Evolutionary conservation across 2,797 vertebrate species (phyloP).

Genomic region (Bradypodion ventrale): DNA sequence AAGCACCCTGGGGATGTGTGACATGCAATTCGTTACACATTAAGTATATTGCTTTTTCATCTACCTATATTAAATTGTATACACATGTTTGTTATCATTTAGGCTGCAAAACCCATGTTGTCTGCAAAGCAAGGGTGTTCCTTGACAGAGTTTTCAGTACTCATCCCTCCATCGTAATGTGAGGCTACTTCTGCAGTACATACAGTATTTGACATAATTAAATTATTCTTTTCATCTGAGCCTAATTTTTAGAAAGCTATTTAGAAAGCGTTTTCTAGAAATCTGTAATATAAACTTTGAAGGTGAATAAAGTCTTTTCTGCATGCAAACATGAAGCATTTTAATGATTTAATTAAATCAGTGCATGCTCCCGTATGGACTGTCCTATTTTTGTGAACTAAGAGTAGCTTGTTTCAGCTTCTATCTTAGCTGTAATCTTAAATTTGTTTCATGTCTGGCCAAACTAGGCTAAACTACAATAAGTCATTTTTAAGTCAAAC

Average conservation of each 20-base stretch:
- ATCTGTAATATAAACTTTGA: slow-evolving; percentile 9
- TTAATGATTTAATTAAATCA: slow-evolving; percentile 25
- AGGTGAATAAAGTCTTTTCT: slow-evolving; percentile 1
- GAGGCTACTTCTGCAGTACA: slow-evolving; percentile 38
- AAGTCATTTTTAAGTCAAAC: slow-evolving; percentile 9
- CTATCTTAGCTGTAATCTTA: slow-evolving; percentile 28
- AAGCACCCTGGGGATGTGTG: not conserved
- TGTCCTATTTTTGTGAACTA: slow-evolving; percentile 10
- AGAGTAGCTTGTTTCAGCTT: slow-evolving; percentile 18
- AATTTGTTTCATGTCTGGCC: slow-evolving; percentile 23
- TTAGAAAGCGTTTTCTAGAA: slow-evolving; percentile 5
- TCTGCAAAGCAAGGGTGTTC: not conserved
- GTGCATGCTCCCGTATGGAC: not conserved
- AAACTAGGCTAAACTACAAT: slow-evolving; percentile 10
- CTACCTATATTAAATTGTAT: not conserved
- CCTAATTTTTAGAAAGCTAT: slow-evolving; percentile 50
- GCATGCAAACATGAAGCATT: not conserved
- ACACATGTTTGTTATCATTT: slow-evolving; percentile 21
- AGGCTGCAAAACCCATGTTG: slow-evolving; percentile 8
- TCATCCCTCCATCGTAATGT: slow-evolving; percentile 1
- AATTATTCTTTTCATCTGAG: slow-evolving; percentile 46
- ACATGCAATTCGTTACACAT: not conserved
- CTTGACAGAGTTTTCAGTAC: slow-evolving; percentile 43
- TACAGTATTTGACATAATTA: slow-evolving; percentile 43
- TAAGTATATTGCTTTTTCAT: not conserved